phyloP scores from a whole-genome alignment of 2,113 vertebrate genomes.

The Hyla sarda region DNA sequence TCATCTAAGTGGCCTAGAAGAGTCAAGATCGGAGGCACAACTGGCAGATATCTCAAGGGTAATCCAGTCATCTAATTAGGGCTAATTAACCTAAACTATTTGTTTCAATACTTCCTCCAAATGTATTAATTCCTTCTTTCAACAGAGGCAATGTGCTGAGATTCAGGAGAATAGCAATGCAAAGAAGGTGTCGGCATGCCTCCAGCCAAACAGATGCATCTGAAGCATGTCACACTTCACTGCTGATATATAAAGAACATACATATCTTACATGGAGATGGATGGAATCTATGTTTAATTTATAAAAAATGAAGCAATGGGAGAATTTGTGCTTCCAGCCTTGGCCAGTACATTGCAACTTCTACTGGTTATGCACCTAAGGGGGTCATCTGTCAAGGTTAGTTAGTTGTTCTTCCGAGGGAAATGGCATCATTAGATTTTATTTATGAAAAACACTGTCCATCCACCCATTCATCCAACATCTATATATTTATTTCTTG shows the following conservation, averaged over 20 bases:
- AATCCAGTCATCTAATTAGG: constrained; percentile 46
- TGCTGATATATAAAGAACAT: neutral
- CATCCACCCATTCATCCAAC: too few relatives aligned
- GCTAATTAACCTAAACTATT: constrained; percentile 49
- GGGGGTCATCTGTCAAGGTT: too few relatives aligned
- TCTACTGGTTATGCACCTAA: too few relatives aligned
- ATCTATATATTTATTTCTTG: too few relatives aligned
- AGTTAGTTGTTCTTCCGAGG: too few relatives aligned
- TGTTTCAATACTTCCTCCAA: constrained; percentile 46
- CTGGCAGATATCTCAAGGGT: constrained; percentile 31
- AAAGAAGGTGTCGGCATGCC: constrained; percentile 18
- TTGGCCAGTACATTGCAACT: too few relatives aligned
- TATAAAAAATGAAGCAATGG: too few relatives aligned
- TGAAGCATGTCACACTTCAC: constrained; percentile 17
- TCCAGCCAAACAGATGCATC: constrained; percentile 6
- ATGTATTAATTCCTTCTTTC: constrained; percentile 42
- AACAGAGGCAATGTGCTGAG: constrained; percentile 11
- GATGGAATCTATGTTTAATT: too few relatives aligned
- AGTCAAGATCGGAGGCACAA: constrained; percentile 17
- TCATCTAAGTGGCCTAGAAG: constrained; percentile 14
- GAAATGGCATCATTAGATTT: too few relatives aligned
- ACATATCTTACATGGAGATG: too few relatives aligned
- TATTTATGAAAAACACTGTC: too few relatives aligned
- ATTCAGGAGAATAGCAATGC: constrained; percentile 10
- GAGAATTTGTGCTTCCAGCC: too few relatives aligned